Percentiles rank a stretch among this genome's conserved stretches.
Conservation (phyloP, 2,888 invertebrate species). For the Cephus pygmeus region DNA sequence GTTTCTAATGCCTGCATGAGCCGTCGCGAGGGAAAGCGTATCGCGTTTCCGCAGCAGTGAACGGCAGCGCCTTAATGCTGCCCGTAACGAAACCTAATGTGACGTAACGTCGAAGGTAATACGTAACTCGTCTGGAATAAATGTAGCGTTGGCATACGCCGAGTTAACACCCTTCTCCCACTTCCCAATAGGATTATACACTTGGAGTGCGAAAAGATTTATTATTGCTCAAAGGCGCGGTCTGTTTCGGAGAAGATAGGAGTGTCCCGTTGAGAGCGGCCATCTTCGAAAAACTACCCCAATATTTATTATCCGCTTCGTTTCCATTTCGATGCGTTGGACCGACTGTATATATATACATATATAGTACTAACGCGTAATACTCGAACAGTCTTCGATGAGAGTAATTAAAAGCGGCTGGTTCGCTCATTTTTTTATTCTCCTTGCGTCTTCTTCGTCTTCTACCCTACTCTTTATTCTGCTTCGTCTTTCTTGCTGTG, state of each 20-base stretch:
- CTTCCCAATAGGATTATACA: conserved; percentile 34
- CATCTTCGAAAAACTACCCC: conserved; percentile 21
- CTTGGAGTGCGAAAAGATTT: conserved; percentile 44
- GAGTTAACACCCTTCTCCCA: conserved; percentile 18
- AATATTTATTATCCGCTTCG: conserved; percentile 24
- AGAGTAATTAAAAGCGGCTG: neutral
- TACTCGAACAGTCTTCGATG: neutral
- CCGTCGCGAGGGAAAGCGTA: conserved; percentile 37
- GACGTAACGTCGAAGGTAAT: conserved; percentile 33
- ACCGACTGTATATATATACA: neutral
- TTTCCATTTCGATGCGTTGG: neutral
- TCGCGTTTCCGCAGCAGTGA: conserved; percentile 61
- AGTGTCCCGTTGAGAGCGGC: conserved; percentile 6
- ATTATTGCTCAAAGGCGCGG: conserved; percentile 33
- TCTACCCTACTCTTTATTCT: neutral
- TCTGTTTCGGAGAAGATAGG: conserved; percentile 38
- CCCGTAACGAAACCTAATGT: conserved; percentile 42
- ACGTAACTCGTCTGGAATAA: conserved; percentile 36
- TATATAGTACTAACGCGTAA: neutral
- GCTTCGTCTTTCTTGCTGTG: neutral
- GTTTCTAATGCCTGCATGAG: neutral
- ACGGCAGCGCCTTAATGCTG: conserved; percentile 45
- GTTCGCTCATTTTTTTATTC: neutral
- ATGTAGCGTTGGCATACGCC: conserved; percentile 34
- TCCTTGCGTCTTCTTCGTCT: neutral